Evolutionary conservation across 2,797 vertebrate species (phyloP), one percentile per base, ranked within the genome.

Genomic region (Danio tinwini): DNA sequence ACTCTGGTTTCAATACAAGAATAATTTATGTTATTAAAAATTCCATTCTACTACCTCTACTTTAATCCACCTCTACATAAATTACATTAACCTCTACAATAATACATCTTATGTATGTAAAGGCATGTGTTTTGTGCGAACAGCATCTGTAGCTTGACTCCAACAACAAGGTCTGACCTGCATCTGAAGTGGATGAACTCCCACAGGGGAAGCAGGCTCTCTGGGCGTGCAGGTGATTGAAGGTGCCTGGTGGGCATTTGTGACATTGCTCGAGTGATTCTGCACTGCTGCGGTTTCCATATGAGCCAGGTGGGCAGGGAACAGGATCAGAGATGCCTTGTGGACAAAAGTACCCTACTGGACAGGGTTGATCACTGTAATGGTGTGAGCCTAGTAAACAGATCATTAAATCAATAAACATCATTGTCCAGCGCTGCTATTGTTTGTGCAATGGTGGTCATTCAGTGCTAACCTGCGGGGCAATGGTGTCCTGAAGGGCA

Each of bases 401-500:
- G 19, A 64, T 42, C 12, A 76, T n/a, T 37, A 7, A 45, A 71
- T 64, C 7, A 6, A 8, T 21, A 1, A 69, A 44, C 44, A 40
- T 21, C 40, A 50, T 56, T 29, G 16, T 42, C 56, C 13, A 29
- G 4, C 4, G 2, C 21, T 74, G 53, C 16, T 61, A 13, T 21
- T 50, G 71, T 68, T 29, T 40, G 11, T 13, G 7, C 50, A 52
- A 7, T 10, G 5, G 42, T 63, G 37, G 11, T 13, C 14, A 5
- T 44, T 52, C 5, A 49, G 2, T 42, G 45, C 76, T 63, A 81
- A 98, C 96, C 96, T 87, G 78, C 85, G 0, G 92, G 93, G 71
- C 97, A 99, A 88, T 91, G 90, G 89, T 95, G 96, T 79, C 96
- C 96, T 1, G 94, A 56, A 0, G 96, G 96, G 86, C 98, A 99